Evolutionary conservation across 2,797 vertebrate genomes (phyloP).

Genomic region (Sebastes itinus): DNA sequence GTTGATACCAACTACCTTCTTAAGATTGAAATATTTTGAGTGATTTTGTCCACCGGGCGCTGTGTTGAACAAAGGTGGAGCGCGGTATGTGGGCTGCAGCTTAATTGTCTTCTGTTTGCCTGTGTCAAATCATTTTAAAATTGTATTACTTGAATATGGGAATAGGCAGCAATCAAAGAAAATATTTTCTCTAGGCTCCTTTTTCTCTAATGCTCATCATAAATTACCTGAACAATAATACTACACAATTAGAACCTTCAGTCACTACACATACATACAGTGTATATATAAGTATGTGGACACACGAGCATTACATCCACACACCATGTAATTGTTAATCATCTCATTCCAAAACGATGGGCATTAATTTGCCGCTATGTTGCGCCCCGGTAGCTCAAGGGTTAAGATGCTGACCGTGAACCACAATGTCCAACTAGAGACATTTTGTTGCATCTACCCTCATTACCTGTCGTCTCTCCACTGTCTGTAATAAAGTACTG

Average conservation of each 20-base stretch:
- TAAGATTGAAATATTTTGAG: not conserved
- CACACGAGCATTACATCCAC: not conserved
- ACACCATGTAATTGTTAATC: not conserved
- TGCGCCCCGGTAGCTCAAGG: rapidly evolving
- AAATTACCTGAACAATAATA: not conserved
- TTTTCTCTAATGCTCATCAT: not conserved
- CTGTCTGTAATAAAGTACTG: slow-evolving; percentile 22
- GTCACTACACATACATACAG: not conserved
- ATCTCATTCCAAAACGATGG: not conserved
- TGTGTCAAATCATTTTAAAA: slow-evolving; percentile 5
- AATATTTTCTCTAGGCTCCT: not conserved
- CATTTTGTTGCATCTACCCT: not conserved
- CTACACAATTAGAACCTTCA: not conserved
- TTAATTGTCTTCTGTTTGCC: slow-evolving; percentile 1
- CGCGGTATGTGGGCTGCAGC: not conserved
- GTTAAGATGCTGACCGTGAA: not conserved
- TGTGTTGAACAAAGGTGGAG: not conserved
- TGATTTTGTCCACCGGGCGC: not conserved
- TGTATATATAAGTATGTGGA: not conserved
- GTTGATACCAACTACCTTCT: slow-evolving; percentile 18
- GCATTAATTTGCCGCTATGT: not conserved
- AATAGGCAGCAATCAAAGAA: not conserved
- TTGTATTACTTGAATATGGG: not conserved
- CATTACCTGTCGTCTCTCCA: not conserved
- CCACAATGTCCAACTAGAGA: not conserved